phyloP scores from a whole-genome alignment of 1,140 invertebrate species.

The Oedothorax gibbosus region DNA sequence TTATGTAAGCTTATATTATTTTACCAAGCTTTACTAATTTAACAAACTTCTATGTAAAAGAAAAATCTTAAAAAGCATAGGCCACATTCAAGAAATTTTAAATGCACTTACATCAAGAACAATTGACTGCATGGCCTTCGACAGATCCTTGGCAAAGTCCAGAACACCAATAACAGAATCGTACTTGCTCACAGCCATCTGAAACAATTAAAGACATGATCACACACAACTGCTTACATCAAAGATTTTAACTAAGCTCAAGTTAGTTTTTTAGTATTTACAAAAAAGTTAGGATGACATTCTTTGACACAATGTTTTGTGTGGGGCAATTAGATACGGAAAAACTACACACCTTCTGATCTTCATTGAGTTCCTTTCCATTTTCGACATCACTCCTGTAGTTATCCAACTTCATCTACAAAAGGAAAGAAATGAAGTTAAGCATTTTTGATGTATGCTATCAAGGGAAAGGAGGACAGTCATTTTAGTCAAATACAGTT shows the following conservation, averaged over 20 bases:
- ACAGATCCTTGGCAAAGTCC: conserved; percentile 87
- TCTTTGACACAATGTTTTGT: too few species aligned
- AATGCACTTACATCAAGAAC: conserved; percentile 72
- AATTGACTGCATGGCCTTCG: conserved; percentile 82
- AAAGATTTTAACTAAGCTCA: not conserved
- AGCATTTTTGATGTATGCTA: too few species aligned
- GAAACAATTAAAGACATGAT: conserved; percentile 64
- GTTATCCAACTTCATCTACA: conserved; percentile 83
- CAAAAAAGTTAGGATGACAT: too few species aligned
- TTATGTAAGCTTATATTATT: too few species aligned
- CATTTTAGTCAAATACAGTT: not conserved
- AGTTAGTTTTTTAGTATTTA: not conserved
- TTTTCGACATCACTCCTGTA: conserved; percentile 80
- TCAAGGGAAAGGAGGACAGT: too few species aligned
- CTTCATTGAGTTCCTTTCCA: conserved; percentile 80
- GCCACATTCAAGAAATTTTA: not conserved
- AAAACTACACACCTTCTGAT: conserved; percentile 74
- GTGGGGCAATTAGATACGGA: not conserved
- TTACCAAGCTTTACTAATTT: too few species aligned
- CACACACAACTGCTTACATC: not conserved
- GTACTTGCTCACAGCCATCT: conserved; percentile 87
- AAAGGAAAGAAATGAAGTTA: not conserved
- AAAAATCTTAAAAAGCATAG: too few species aligned
- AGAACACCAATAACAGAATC: conserved; percentile 86
- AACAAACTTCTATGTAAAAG: too few species aligned